Evolutionary conservation across 2,113 vertebrate genomes (phyloP).

Genomic region (Ceyx melanurus): DNA sequence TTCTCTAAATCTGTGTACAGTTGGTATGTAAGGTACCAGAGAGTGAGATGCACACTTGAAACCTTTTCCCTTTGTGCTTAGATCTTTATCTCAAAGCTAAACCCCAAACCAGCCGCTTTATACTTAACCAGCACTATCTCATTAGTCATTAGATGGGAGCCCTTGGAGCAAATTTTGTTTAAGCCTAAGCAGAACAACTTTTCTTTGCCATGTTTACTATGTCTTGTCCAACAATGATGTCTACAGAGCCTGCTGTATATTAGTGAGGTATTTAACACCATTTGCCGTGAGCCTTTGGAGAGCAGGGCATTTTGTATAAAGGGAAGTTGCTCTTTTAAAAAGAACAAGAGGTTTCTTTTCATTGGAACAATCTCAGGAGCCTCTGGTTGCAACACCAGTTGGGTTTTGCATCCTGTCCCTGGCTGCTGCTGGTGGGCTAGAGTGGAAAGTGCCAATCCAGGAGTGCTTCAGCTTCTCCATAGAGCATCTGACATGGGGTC

Average conservation of each 20-base stretch:
- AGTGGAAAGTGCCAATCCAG: not conserved
- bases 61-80: not conserved
- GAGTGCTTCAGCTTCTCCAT: not conserved
- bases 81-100: not conserved
- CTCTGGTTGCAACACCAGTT: not conserved
- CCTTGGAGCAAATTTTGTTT: not conserved
- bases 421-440: not conserved
- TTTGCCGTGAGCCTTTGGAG: not conserved
- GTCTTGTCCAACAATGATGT: slow-evolving; percentile 15
- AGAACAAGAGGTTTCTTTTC: not conserved
- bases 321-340: not conserved
- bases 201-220: slow-evolving; percentile 38
- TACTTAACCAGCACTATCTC: not conserved
- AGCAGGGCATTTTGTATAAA: not conserved
- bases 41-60: not conserved
- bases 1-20: fast-evolving
- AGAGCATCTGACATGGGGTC: not conserved
- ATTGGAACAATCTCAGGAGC: not conserved
- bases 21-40: not conserved
- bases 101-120: not conserved
- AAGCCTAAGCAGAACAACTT: not conserved
- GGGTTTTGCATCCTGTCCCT: not conserved
- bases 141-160: not conserved
- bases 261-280: not conserved
- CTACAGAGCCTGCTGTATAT: not conserved